A percentile compares a stretch with the other conserved stretches of the same genome.
Evolutionary conservation across 2,113 vertebrate species (phyloP).

Genomic region (Diphyllodes magnificus): DNA sequence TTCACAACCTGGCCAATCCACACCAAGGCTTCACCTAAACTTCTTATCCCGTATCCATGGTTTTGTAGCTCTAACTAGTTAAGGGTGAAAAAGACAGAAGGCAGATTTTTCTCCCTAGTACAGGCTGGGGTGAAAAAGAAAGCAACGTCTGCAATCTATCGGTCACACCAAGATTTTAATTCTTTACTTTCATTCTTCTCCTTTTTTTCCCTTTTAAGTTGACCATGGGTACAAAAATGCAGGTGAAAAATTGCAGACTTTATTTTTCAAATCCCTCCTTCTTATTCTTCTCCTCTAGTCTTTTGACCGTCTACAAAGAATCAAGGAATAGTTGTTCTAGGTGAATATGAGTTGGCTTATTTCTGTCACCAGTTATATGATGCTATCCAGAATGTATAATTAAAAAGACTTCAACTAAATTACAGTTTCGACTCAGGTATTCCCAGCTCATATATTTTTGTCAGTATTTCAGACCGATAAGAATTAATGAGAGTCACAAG

Average conservation of each 20-base stretch:
- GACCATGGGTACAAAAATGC: not conserved
- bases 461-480: slow-evolving; percentile 43
- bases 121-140: not conserved
- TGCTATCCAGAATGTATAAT: slow-evolving; percentile 56
- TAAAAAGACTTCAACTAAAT: slow-evolving; percentile 54
- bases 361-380: slow-evolving; percentile 60
- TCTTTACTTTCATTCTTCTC: not conserved
- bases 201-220: not conserved
- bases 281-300: slow-evolving; percentile 2
- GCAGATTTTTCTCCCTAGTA: not conserved
- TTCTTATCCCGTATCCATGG: not conserved
- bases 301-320: not conserved
- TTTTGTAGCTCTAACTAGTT: not conserved
- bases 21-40: not conserved
- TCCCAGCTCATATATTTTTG: slow-evolving; percentile 66
- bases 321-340: slow-evolving; percentile 40
- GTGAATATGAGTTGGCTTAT: slow-evolving; percentile 48
- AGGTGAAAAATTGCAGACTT: slow-evolving; percentile 52
- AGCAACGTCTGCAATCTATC: slow-evolving; percentile 34
- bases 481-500: slow-evolving; percentile 56
- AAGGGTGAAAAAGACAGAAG: slow-evolving; percentile 14
- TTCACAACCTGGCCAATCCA: not conserved
- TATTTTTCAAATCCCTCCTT: slow-evolving; percentile 31
- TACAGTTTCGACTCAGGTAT: slow-evolving; percentile 47
- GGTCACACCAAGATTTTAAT: slow-evolving; percentile 45